Evolutionary conservation across 2,797 vertebrate species (phyloP).

Genomic region (Acrossocheilus wenchowensis): DNA sequence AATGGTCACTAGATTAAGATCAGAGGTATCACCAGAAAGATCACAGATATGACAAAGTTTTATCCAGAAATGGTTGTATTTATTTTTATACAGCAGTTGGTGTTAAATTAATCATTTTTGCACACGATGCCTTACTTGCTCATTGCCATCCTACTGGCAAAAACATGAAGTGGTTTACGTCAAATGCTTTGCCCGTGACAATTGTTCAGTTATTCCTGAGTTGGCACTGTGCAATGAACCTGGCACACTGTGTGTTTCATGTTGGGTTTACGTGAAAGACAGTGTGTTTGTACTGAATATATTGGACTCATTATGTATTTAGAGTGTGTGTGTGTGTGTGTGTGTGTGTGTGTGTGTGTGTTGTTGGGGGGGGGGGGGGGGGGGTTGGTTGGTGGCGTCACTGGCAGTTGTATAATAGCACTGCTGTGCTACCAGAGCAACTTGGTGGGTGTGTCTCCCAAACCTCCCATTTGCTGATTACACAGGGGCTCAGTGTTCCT

Average conservation of each 20-base stretch:
- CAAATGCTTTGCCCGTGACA: slow-evolving; percentile 43
- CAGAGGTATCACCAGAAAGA: background rate
- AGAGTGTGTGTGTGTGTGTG: slow-evolving; percentile 33
- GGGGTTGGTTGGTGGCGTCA: slow-evolving; percentile 71
- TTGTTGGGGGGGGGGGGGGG: slow-evolving; percentile 15
- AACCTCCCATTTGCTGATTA: slow-evolving; percentile 70
- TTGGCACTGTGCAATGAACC: slow-evolving; percentile 39
- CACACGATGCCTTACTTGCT: background rate
- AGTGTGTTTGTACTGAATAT: slow-evolving; percentile 38
- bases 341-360: slow-evolving; percentile 20
- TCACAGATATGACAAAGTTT: background rate
- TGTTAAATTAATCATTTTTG: background rate
- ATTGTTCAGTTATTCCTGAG: slow-evolving; percentile 43
- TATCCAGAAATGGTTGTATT: slow-evolving; percentile 8
- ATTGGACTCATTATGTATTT: slow-evolving; percentile 45
- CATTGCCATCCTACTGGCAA: slow-evolving; percentile 10
- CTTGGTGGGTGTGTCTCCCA: slow-evolving; percentile 72
- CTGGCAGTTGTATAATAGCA: slow-evolving; percentile 73
- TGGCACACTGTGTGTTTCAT: slow-evolving; percentile 42
- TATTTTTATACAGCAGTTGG: background rate
- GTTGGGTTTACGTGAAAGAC: slow-evolving; percentile 29
- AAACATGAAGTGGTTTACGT: slow-evolving; percentile 23
- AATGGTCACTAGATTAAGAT: slow-evolving; percentile 17
- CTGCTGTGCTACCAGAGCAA: slow-evolving; percentile 72
- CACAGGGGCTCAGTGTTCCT: slow-evolving; percentile 81